Base-by-base conservation (phyloP, 2,888 invertebrate species). In the Holacanthella duospinosa region DNA sequence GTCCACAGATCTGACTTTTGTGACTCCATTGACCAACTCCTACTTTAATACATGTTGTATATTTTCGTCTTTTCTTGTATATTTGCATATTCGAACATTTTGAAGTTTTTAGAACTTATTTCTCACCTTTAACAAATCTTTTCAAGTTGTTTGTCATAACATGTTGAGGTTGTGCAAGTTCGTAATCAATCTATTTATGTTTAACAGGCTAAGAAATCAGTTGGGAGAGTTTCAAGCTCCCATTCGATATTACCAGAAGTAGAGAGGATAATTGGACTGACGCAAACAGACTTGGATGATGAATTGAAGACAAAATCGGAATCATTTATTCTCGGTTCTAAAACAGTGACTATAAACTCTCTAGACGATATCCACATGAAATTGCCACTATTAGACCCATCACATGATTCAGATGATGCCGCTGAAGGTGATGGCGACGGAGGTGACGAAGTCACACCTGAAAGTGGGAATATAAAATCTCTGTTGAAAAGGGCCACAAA, bases 231-330 rank as follows among this genome's bases (percentile, higher is more conserved):
- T 4, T 71, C 71, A 6, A 68, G 61, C 56, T 72, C 71, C 1
- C 68, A 72, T 55, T 48, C 64, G 26, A 61, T 71, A n/a, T 66
- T 72, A 27, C 72, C 72, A 3, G 72, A 72, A 62, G 70, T 72
- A 2, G 64, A 69, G 60, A 66, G 63, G 36, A 36, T 71, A 16
- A 63, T 71, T 29, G 68, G 48, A 2, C 12, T 59, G 24, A 36
- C 59, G 3, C n/a, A 43, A 16, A 25, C 64, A 3, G 62, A 61
- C 26, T 54, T 57, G 25, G 57, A 43, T 3, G 55, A 48, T 29
- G 25, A 36, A 36, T 61, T 53, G 59, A 63, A 63, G 2, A 64
- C 43, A 12, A 60, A 43, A 29, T 59, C 58, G n/a, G 65, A 69
- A 55, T 63, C 64, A 2, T 71, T 65, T 43, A 65, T 67, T 21